Conservation (phyloP, 2,888 invertebrate genomes). For the Conistra vaccinii region DNA sequence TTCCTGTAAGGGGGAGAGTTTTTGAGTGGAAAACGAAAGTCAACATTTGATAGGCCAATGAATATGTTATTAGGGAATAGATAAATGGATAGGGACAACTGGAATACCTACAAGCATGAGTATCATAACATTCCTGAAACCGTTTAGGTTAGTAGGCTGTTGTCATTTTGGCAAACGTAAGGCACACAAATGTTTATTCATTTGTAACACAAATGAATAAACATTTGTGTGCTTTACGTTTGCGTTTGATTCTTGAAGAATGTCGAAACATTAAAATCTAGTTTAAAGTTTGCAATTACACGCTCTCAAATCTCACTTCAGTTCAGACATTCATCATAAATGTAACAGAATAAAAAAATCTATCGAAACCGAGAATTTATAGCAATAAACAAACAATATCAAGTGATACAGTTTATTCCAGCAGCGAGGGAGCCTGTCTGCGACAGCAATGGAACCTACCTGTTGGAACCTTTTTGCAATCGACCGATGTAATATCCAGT, state of each 20-base stretch:
- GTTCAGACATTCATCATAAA: background rate
- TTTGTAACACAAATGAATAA: no score
- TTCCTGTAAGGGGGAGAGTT: slow-evolving; percentile 1
- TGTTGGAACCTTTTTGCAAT: slow-evolving; percentile 56
- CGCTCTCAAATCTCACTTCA: background rate
- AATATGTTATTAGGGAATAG: background rate
- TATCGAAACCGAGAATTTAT: slow-evolving; percentile 13
- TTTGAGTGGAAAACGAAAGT: background rate
- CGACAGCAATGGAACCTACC: slow-evolving; percentile 53
- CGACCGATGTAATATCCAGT: slow-evolving; percentile 47
- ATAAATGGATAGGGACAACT: background rate
- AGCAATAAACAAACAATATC: slow-evolving; percentile 54
- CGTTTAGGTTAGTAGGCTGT: background rate
- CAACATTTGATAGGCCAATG: background rate
- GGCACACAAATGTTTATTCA: background rate
- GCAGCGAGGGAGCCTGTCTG: slow-evolving; percentile 25
- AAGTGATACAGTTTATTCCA: slow-evolving; percentile 53
- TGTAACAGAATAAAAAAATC: slow-evolving; percentile 5
- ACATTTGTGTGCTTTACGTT: no score
- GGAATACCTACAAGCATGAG: no score
- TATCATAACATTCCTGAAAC: no score
- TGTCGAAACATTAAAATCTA: background rate
- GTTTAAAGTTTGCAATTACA: background rate
- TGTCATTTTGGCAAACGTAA: background rate
- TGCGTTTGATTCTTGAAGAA: background rate